Base-by-base conservation (phyloP, 2,888 invertebrate species). In the Dynastes tityus region DNA sequence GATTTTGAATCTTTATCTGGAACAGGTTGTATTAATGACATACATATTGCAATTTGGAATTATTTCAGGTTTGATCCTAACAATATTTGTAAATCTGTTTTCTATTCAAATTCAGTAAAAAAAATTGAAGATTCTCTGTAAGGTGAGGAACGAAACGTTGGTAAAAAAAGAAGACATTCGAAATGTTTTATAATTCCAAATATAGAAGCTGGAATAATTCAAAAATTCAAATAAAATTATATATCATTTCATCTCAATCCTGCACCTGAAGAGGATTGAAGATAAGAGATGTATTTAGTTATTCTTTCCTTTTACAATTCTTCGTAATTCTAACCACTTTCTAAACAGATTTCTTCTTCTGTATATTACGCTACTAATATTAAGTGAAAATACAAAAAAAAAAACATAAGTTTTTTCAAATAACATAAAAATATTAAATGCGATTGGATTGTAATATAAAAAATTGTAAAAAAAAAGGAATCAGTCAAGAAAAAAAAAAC, bases 211-310 rank as follows among this genome's bases (percentile, higher is more conserved):
- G 32, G 6, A 58, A 63, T 32, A 32, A 27, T 63, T 22, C 27
- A 63, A 27, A 32, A 9, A 32, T 32, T 22, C 11, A 63, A 13
- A 13, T 63, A 63, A 22, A n/a, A 27, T 13, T 58, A 51, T 65
- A 16, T 22, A 58, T 75, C 81, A 82, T 83, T 83, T 83, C 83
- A 80, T 81, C 83, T 82, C 82, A 78, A 81, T 83, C 83, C 83
- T 80, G 27, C 11, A 11, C 3, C 70, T 32, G 6, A 16, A 75
- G 67, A 71, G 82, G 83, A 83, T 82, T 78, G 81, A 53, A 80
- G 83, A 83, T 78, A 79, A 32, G 83, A 83, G 81, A 81, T 83
- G 82, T 61, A 74, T 27, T 49, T 77, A 77, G n/a, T 70, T 45
- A 9, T 77, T 61, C 61, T 37, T 53, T 64, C 51, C 6, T 75